phyloP scores from a whole-genome alignment of 2,113 vertebrate genomes.

The Planiliza haematocheilus region DNA sequence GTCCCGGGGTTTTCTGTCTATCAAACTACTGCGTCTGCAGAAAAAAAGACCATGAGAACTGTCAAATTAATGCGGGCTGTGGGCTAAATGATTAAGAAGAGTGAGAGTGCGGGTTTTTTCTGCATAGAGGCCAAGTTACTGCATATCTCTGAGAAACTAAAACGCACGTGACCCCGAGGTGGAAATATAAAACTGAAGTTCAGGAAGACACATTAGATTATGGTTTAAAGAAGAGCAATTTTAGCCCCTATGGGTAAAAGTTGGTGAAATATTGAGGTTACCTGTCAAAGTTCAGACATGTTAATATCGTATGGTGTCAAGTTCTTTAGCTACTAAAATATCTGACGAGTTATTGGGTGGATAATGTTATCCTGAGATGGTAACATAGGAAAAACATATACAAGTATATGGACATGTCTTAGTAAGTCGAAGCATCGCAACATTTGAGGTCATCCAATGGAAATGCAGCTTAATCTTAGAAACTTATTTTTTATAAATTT shows the following conservation, averaged over 20 bases:
- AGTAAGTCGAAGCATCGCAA: too few relatives aligned
- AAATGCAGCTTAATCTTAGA: too few relatives aligned
- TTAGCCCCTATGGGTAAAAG: neutral
- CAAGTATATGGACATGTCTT: too few relatives aligned
- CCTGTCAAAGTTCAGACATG: neutral
- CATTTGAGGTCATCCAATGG: too few relatives aligned
- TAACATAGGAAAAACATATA: too few relatives aligned
- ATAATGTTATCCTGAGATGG: too few relatives aligned
- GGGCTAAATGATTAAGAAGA: conserved; percentile 20
- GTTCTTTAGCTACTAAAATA: neutral
- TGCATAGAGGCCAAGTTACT: conserved; percentile 1
- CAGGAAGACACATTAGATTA: conserved; percentile 2
- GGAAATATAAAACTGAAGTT: conserved; percentile 18
- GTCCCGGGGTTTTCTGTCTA: neutral
- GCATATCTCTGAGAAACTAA: neutral
- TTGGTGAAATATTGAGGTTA: neutral
- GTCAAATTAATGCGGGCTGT: conserved; percentile 20
- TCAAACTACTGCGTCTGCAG: conserved; percentile 22
- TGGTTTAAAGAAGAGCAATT: conserved; percentile 5
- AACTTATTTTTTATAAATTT: too few relatives aligned
- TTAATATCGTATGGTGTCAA: neutral
- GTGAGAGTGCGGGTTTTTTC: conserved; percentile 16
- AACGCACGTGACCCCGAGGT: neutral
- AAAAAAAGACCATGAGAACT: conserved; percentile 18
- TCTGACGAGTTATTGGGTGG: too few relatives aligned